These are phyloP conservation scores for Eupithecia inturbata DNA, from an alignment of 2,888 invertebrate species.

Conservation along the genomic window DNA sequence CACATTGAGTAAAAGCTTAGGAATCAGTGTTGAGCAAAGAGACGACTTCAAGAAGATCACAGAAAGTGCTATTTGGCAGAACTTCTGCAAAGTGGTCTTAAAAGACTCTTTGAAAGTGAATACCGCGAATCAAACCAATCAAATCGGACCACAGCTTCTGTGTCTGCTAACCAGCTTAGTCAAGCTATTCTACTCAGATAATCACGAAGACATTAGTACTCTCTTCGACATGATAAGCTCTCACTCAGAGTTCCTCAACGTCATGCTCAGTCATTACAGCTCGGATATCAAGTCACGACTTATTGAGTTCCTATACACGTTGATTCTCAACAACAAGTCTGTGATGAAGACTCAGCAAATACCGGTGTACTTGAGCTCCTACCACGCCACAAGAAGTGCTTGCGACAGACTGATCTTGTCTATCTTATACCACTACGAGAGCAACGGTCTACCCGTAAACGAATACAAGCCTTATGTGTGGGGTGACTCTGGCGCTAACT, in stretches of 20 bases:
- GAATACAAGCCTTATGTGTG: constrained; percentile 92
- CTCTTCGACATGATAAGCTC: constrained; percentile 90
- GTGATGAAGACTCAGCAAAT: constrained; percentile 88
- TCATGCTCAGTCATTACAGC: constrained; percentile 84
- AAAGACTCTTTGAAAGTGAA: constrained; percentile 85
- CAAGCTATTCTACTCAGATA: constrained; percentile 80
- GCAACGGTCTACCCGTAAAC: constrained; percentile 85
- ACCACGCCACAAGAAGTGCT: constrained; percentile 87
- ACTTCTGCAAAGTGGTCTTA: constrained; percentile 86
- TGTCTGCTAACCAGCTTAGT: constrained; percentile 83
- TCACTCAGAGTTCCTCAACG: constrained; percentile 90
- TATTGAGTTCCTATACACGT: constrained; percentile 85
- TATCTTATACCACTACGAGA: constrained; percentile 88
- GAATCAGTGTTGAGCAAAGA: constrained; percentile 52
- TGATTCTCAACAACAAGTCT: constrained; percentile 86
- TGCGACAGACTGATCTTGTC: constrained; percentile 89
- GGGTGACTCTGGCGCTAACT: constrained; percentile 91
- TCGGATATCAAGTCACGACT: constrained; percentile 84
- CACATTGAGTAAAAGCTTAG: constrained; percentile 63
- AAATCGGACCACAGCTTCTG: constrained; percentile 78
- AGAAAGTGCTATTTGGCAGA: constrained; percentile 82
- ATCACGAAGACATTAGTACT: constrained; percentile 77
- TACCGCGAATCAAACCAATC: constrained; percentile 62
- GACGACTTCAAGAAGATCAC: constrained; percentile 70
- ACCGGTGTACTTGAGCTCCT: constrained; percentile 90